Evolutionary conservation across 1,140 invertebrate genomes (phyloP).

Genomic region (Solenopsis fugax): DNA sequence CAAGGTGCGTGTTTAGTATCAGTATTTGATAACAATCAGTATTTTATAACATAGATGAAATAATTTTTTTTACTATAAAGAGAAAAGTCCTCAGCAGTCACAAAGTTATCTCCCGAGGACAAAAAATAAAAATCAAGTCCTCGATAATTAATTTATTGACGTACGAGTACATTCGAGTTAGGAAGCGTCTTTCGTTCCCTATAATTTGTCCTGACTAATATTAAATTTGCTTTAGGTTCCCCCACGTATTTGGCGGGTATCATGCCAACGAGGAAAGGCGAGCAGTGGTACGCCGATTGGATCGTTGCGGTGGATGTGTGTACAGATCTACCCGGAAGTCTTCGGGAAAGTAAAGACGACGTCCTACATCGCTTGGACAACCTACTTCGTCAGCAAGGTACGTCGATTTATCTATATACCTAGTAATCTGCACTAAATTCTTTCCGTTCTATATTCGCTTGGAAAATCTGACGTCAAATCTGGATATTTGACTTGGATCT

Average conservation of each 20-base stretch:
- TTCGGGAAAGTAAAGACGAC: constrained; percentile 35
- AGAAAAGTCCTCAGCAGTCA: neutral
- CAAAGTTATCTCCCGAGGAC: neutral
- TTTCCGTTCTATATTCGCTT: neutral
- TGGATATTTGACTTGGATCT: neutral
- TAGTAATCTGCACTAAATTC: neutral
- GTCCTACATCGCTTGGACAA: constrained; percentile 44
- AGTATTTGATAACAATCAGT: neutral
- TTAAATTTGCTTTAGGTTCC: constrained; percentile 32
- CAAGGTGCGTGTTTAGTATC: neutral
- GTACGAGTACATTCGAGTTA: neutral
- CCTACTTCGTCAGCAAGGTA: constrained; percentile 44
- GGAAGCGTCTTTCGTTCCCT: neutral
- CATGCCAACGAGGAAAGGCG: constrained; percentile 34
- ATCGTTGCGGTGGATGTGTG: constrained; percentile 27
- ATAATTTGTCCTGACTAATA: constrained; percentile 24
- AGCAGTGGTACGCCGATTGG: constrained; percentile 43
- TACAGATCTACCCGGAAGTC: neutral
- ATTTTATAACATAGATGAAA: neutral
- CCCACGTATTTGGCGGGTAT: neutral
- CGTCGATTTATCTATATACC: neutral
- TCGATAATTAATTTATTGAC: constrained; percentile 19
- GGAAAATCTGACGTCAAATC: neutral
- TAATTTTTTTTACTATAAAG: neutral
- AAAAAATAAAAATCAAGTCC: neutral